Base-by-base conservation (phyloP, 2,797 vertebrate genomes). In the Ceryle rudis region DNA sequence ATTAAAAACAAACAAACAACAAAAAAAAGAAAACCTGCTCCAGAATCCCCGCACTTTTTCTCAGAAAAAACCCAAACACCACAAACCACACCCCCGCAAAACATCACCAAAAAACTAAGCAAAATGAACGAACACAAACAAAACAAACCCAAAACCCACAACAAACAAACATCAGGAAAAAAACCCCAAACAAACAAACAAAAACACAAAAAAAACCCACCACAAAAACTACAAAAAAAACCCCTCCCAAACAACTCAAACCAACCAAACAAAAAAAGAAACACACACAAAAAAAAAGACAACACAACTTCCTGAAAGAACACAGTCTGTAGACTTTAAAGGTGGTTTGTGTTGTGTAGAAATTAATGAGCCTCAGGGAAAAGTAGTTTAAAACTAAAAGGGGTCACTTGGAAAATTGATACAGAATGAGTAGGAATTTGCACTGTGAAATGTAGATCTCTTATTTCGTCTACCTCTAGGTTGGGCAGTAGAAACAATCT, bases 11-110 rank as follows among this genome's bases (percentile, higher is more conserved):
- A 44, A 46, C 44, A 33, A 66, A 61, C 39, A 39, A 39, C 39
- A 14, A 11, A 61, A 26, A 20, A 18, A 22, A 17, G 2, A 44
- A 23, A n/a, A 10, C 22, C 44, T 11, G 6, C 8, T 11, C 17
- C 22, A 13, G 20, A 31, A 20, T 10, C n/a, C 14, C 29, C 15
- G 2, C 0, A 7, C 28, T 21, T 35, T 61, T 55, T 35, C 7
- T 14, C 29, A 2, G 4, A 6, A 7, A 37, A 14, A 52, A 11
- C 5, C 51, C 28, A 51, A 7, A 4, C 39, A 3, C 2, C 26
- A 61, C 47, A 49, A 28, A 15, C 9, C 49, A 16, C 49, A 28
- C 9, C 49, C 15, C 15, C 49, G 15, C 25, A 10, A 29, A 16
- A 31, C 39, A 41, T 41, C 39, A 41, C 15, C 39, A 41, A 41